phyloP scores from a whole-genome alignment of 2,113 vertebrate genomes.

The Chaenogobius annularis region DNA sequence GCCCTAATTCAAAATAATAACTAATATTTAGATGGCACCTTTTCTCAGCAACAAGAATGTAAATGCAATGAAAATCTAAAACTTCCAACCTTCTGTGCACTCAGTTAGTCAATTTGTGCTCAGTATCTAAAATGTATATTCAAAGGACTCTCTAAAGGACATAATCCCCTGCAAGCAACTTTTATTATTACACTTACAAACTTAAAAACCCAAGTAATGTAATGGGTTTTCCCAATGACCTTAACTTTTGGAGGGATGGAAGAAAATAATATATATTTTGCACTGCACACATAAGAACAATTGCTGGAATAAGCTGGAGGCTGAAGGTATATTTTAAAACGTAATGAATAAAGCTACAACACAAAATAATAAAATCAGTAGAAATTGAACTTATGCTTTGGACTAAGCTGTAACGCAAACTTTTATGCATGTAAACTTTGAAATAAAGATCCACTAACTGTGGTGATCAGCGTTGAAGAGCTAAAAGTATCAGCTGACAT shows the following conservation, averaged over 20 bases:
- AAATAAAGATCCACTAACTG: constrained; percentile 2
- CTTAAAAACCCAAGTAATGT: background rate
- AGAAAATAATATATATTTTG: no score
- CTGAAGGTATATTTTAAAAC: background rate
- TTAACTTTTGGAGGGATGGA: background rate
- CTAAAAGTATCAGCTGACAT: constrained; percentile 40
- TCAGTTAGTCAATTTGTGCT: no score
- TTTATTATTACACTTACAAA: background rate
- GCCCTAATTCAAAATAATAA: no score
- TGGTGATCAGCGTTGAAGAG: constrained; percentile 24
- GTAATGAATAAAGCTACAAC: background rate
- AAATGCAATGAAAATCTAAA: no score
- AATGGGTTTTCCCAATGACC: background rate
- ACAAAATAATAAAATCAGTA: background rate
- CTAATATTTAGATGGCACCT: background rate
- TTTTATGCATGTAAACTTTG: background rate
- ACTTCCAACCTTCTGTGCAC: no score
- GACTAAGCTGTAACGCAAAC: background rate
- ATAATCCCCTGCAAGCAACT: constrained; percentile 7
- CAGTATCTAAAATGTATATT: background rate
- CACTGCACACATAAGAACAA: no score
- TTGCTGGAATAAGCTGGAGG: background rate
- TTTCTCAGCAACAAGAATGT: background rate
- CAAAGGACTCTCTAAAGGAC: background rate
- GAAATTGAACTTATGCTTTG: background rate